Percentiles rank a stretch among this genome's conserved stretches.
phyloP scores from a whole-genome alignment of 2,888 invertebrate species.

The Synanthedon formicaeformis region DNA sequence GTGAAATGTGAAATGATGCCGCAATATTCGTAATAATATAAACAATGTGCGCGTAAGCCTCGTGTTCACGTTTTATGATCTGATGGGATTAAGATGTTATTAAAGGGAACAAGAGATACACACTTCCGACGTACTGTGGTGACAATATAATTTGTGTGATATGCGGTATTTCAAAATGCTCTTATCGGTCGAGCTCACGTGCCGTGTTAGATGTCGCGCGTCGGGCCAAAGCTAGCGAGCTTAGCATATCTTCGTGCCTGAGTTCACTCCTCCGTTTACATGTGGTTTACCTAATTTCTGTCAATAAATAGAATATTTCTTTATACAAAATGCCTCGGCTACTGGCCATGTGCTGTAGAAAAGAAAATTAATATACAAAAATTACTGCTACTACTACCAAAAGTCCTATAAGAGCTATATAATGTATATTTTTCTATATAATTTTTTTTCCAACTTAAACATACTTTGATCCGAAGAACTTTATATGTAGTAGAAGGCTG shows the following conservation, averaged over 20 bases:
- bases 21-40: slow-evolving; percentile 2
- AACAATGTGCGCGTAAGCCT: slow-evolving; percentile 4
- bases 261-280: slow-evolving; percentile 15
- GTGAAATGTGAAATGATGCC: slow-evolving; percentile 3
- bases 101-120: slow-evolving; percentile 2
- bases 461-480: too few relatives aligned
- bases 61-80: slow-evolving; percentile 2
- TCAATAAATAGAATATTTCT: background rate
- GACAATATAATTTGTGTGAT: background rate
- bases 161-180: background rate
- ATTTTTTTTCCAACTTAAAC: too few relatives aligned
- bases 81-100: slow-evolving; percentile 3
- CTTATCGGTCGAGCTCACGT: slow-evolving; percentile 4
- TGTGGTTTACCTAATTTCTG: background rate
- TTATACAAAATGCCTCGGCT: too few relatives aligned
- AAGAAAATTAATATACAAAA: too few relatives aligned
- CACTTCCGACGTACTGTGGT: slow-evolving; percentile 2
- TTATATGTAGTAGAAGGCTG: too few relatives aligned
- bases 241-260: slow-evolving; percentile 16
- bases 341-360: too few relatives aligned
- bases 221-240: slow-evolving; percentile 12
- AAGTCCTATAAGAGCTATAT: too few relatives aligned
- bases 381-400: too few relatives aligned
- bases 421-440: too few relatives aligned
- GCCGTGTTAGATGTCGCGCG: slow-evolving; percentile 3